Evolutionary conservation across 2,113 vertebrate genomes (phyloP).

Genomic region (Pleuronectes platessa): DNA sequence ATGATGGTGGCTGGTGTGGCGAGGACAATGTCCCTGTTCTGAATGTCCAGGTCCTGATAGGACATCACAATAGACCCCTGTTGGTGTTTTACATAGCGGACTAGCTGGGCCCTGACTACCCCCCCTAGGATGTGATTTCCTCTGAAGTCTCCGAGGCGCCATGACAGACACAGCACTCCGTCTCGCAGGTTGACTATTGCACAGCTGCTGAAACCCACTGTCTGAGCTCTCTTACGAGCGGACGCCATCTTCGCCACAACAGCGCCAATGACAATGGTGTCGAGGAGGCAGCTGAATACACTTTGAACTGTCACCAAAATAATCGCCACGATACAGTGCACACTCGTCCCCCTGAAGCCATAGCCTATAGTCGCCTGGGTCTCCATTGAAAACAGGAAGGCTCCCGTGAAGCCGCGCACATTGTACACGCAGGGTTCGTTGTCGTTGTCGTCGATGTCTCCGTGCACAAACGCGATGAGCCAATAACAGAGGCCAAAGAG

Average conservation of each 20-base stretch:
- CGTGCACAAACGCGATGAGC: conserved; percentile 89
- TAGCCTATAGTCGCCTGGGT: conserved; percentile 96
- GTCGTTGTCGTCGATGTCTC: conserved; percentile 75
- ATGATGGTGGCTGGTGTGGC: conserved; percentile 88
- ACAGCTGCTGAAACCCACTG: conserved; percentile 91
- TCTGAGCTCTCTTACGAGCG: conserved; percentile 91
- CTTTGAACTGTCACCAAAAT: conserved; percentile 87
- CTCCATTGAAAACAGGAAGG: conserved; percentile 93
- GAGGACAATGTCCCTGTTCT: conserved; percentile 88
- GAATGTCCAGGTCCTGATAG: conserved; percentile 87
- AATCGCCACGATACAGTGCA: conserved; percentile 89
- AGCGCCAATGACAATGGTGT: conserved; percentile 93
- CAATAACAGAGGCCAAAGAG: conserved; percentile 91
- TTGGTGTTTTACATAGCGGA: conserved; percentile 83
- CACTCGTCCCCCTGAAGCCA: conserved; percentile 88
- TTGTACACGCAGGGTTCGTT: conserved; percentile 85
- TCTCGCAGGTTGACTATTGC: conserved; percentile 88
- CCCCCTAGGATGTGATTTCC: conserved; percentile 94
- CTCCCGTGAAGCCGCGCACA: conserved; percentile 89
- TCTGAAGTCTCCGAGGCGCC: conserved; percentile 93
- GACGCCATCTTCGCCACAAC: conserved; percentile 95
- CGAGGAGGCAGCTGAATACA: conserved; percentile 89
- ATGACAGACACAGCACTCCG: conserved; percentile 90
- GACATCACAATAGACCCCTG: conserved; percentile 83
- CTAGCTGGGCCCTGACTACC: conserved; percentile 86